Conservation (phyloP, 2,888 invertebrate genomes). For the Papilio demoleus region DNA sequence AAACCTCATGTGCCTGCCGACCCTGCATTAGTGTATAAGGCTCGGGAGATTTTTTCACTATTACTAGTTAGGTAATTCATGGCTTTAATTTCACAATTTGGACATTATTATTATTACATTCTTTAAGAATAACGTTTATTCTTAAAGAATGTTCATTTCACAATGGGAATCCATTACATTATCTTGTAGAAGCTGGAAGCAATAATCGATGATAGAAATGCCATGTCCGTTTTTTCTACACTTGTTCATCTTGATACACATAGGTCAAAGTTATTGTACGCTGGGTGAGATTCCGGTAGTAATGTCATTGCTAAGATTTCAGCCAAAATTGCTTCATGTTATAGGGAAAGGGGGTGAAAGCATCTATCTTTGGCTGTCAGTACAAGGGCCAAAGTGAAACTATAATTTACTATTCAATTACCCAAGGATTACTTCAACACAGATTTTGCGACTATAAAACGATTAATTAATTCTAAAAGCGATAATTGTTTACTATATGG, state of each 20-base stretch:
- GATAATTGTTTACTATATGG: neutral
- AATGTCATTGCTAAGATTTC: constrained; percentile 76
- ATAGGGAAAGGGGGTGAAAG: constrained; percentile 58
- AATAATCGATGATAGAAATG: neutral
- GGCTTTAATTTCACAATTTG: too few species aligned
- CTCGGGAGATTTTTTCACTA: too few species aligned
- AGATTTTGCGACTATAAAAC: neutral
- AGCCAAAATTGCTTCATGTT: constrained; percentile 77
- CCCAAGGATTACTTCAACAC: neutral
- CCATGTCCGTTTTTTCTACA: constrained; percentile 35
- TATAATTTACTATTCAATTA: constrained; percentile 21
- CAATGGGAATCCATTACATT: too few species aligned
- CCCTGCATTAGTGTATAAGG: too few species aligned
- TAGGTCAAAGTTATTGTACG: constrained; percentile 61
- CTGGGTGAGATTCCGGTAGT: constrained; percentile 70
- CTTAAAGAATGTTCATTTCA: too few species aligned
- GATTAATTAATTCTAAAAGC: neutral
- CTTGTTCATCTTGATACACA: constrained; percentile 48
- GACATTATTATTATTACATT: too few species aligned
- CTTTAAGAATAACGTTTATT: too few species aligned
- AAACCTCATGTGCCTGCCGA: too few species aligned
- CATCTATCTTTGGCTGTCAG: constrained; percentile 58
- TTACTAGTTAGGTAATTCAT: too few species aligned
- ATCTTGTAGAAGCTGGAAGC: too few species aligned
- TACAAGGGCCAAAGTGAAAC: constrained; percentile 1